Evolutionary conservation across 2,797 vertebrate genomes (phyloP), one percentile per base, ranked within the genome.

Genomic region (Miichthys miiuy): DNA sequence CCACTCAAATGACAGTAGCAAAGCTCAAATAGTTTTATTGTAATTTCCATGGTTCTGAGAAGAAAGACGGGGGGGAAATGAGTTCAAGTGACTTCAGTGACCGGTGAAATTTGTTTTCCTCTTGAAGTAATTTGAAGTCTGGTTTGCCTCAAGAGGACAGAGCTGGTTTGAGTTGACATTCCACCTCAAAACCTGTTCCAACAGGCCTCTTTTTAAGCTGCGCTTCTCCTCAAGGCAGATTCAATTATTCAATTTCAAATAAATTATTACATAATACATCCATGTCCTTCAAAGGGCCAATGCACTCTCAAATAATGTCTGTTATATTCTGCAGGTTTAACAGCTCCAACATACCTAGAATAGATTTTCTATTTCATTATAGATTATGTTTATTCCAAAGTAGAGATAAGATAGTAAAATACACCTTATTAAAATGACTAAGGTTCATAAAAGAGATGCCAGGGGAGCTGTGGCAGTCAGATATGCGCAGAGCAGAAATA

Each of bases 201-300:
- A 75, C 61, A 57, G 68, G 68, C 56, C 44, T 68, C 52, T 56
- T 66, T 80, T 80, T 72, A 85, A 88, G 73, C 88, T 38, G 30
- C 1, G 16, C 61, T 79, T 78, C 84, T 92, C 88, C 92, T 89
- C 65, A 63, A 89, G 85, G 80, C 79, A 73, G 70, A 93, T 90
- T 93, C 75, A 92, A 93, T 94, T 92, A 94, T 94, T 93, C 77
- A 88, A 88, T 90, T 89, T 82, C 85, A 89, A 89, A 93, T 94
- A 88, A 94, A 93, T 93, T 78, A 93, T 91, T 91, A 89, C 89
- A 91, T 92, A 92, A 92, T 81, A 85, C 80, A 76, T 68, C 64
- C 55, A 30, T 82, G 85, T 88, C 85, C 77, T 83, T 88, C 78
- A 52, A 74, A 77, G 81, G 73, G 78, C 68, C 72, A 27, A 57